Evolutionary conservation across 2,888 invertebrate species (phyloP).

Genomic region (Darwinula stevensoni): DNA sequence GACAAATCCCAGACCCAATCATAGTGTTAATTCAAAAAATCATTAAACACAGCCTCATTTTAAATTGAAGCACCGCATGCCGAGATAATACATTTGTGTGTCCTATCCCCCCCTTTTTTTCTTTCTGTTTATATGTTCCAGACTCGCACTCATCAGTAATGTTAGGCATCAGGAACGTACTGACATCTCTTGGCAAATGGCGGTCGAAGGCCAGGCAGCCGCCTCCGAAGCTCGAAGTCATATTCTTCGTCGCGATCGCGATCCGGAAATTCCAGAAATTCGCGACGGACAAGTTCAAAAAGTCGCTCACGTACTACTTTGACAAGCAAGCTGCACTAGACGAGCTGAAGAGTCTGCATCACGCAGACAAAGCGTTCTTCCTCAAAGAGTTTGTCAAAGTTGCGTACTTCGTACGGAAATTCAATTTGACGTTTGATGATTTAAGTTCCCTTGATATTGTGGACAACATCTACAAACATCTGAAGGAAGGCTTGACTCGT

Average conservation of each 20-base stretch:
- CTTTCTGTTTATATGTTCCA: too few relatives aligned
- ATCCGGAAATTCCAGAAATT: conserved; percentile 2
- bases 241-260: conserved; percentile 1
- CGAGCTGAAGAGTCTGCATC: not conserved
- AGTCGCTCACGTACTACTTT: conserved; percentile 1
- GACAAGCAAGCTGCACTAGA: conserved; percentile 1
- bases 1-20: too few relatives aligned
- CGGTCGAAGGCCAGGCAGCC: too few relatives aligned
- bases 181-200: too few relatives aligned
- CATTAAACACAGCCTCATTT: too few relatives aligned
- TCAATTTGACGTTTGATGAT: conserved; percentile 1
- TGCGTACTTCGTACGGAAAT: not conserved
- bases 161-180: not conserved
- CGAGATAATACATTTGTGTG: too few relatives aligned
- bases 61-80: too few relatives aligned
- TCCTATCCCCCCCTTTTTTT: too few relatives aligned
- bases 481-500: conserved; percentile 2
- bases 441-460: not conserved
- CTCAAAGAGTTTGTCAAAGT: conserved; percentile 1
- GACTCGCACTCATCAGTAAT: not conserved
- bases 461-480: not conserved
- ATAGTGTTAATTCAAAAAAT: too few relatives aligned
- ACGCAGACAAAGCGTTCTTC: not conserved
- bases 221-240: not conserved
- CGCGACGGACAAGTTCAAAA: conserved; percentile 1